These are phyloP conservation scores for Salvelinus alpinus DNA, from an alignment of 2,113 vertebrate species.

Conservation along the genomic window DNA sequence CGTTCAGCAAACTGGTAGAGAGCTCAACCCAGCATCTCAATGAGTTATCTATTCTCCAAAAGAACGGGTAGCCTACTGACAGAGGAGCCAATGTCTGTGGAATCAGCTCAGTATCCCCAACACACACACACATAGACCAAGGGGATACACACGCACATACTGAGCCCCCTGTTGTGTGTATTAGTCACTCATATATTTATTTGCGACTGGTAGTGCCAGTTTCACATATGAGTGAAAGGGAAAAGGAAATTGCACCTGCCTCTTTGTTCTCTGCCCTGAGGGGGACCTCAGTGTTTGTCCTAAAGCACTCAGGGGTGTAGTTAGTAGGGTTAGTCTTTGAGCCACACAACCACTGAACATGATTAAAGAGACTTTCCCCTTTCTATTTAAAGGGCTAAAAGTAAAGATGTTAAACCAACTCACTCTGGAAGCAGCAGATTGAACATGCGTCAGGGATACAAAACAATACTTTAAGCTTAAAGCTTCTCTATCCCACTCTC, in stretches of 20 bases:
- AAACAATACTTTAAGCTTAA: conserved; percentile 35
- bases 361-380: conserved; percentile 68
- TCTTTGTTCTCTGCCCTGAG: conserved; percentile 83
- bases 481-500: not conserved
- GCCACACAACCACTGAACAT: conserved; percentile 78
- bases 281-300: conserved; percentile 88
- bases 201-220: conserved; percentile 49
- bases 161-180: conserved; percentile 30
- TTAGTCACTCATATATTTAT: conserved; percentile 54
- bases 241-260: conserved; percentile 90
- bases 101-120: conserved; percentile 13
- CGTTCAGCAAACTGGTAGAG: not conserved
- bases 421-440: conserved; percentile 44
- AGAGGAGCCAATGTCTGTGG: conserved; percentile 31
- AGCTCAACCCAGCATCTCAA: not conserved
- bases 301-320: conserved; percentile 81
- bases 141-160: conserved; percentile 6
- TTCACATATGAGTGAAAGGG: conserved; percentile 73
- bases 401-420: conserved; percentile 59
- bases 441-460: conserved; percentile 15
- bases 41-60: not conserved
- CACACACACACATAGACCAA: not conserved
- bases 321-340: conserved; percentile 82
- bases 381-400: conserved; percentile 67
- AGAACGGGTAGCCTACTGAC: not conserved